Conservation (phyloP, 2,888 invertebrate genomes). For the Amphipoea oculea region DNA sequence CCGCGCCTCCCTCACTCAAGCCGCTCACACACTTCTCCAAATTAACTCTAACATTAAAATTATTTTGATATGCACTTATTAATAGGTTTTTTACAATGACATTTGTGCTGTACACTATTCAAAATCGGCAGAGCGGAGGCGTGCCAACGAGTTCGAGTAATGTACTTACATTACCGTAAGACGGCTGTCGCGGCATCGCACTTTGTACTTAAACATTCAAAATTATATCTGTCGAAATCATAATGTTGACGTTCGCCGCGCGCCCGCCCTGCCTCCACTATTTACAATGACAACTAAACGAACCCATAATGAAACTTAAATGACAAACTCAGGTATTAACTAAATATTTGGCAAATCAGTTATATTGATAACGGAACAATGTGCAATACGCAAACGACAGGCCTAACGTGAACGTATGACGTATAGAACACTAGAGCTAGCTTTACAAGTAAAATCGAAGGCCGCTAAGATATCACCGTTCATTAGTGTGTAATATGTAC, state of each 20-base stretch:
- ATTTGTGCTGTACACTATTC: conserved; percentile 89
- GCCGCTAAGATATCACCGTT: conserved; percentile 91
- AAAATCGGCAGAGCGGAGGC: conserved; percentile 71
- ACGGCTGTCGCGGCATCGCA: conserved; percentile 72
- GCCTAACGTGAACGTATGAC: conserved; percentile 75
- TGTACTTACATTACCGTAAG: conserved; percentile 72
- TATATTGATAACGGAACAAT: conserved; percentile 74
- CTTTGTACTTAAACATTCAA: conserved; percentile 80
- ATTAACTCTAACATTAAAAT: conserved; percentile 87
- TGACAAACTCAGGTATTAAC: conserved; percentile 78
- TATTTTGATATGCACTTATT: conserved; percentile 89
- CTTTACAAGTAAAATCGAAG: conserved; percentile 90
- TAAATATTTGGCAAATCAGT: conserved; percentile 87
- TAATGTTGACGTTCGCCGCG: conserved; percentile 72
- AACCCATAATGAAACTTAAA: conserved; percentile 79
- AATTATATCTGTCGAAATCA: conserved; percentile 71
- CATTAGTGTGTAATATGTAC: conserved; percentile 88
- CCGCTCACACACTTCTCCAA: conserved; percentile 78
- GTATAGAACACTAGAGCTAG: conserved; percentile 85
- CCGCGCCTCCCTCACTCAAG: conserved; percentile 70
- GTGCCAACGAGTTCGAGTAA: conserved; percentile 69
- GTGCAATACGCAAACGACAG: conserved; percentile 76
- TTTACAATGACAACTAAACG: conserved; percentile 84
- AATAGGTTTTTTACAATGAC: conserved; percentile 87
- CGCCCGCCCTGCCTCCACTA: conserved; percentile 75